Base-by-base conservation (phyloP, 1,140 invertebrate genomes). In the Orussus abietinus region DNA sequence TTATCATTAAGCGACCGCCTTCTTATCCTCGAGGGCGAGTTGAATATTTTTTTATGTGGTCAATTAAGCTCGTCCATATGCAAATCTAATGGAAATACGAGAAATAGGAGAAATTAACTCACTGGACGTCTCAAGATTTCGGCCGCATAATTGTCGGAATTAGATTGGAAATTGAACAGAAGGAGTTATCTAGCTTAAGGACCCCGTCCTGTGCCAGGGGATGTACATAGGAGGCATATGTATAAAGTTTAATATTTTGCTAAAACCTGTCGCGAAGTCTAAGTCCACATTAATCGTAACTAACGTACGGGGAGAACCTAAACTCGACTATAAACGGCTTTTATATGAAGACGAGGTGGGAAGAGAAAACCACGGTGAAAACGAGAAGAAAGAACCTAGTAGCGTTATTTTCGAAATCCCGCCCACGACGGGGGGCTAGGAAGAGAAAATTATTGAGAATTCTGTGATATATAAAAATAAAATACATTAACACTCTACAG, bases 231-330 rank as follows among this genome's bases (percentile, higher is more conserved):
- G 48, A 54, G 25, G 43, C 28, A 38, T 44, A 42, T 37, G 53
- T 51, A 42, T 53, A 57, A 54, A 57, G 47, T 36, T 32, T 51
- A 45, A 56, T 58, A 57, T 59, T 57, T 57, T 53, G n/a, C n/a
- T n/a, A n/a, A n/a, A n/a, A n/a, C n/a, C n/a, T n/a, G n/a, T 53
- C 41, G 47, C 56, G 55, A 50, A 53, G 10, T 35, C 42, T 30
- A 50, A 49, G 35, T 38, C 25, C 50, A 39, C 36, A 38, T 45
- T 4, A 49, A 49, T 52, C 41, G 33, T n/a, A 35, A 25, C 21
- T 29, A 38, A 45, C 25, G 9, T 26, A 22, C 26, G 15, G 29
- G 36, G 34, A 19, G 14, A 32, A 26, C 15, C 18, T 45, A 41
- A 43, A 48, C 18, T 19, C 37, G 31, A 47, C 22, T 33, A 28